phyloP scores from a whole-genome alignment of 2,113 vertebrate genomes.

The Peromyscus californicus region DNA sequence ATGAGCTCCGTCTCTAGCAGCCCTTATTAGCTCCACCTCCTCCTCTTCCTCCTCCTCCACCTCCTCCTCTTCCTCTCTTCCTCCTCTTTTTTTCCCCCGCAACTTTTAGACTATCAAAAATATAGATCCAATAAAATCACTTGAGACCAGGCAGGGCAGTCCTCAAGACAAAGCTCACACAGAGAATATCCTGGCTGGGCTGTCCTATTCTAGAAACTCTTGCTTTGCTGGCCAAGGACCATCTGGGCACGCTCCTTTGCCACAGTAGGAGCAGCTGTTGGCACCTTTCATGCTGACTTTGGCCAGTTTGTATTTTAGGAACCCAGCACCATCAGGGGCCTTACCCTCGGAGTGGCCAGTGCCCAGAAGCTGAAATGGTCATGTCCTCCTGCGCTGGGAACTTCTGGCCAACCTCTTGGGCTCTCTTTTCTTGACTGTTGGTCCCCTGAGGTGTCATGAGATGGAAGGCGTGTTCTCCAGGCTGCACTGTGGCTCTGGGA shows the following conservation, averaged over 20 bases:
- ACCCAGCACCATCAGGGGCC: neutral
- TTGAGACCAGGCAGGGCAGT: neutral
- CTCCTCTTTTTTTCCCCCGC: neutral
- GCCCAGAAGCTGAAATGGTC: neutral
- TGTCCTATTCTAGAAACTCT: neutral
- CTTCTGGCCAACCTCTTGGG: neutral
- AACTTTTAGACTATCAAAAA: neutral
- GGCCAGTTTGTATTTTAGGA: constrained; percentile 63
- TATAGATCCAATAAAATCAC: neutral
- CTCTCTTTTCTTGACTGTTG: neutral
- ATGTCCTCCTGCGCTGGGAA: neutral
- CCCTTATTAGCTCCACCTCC: neutral
- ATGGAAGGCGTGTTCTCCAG: neutral
- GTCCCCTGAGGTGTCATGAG: neutral
- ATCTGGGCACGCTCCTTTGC: neutral
- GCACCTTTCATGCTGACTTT: constrained; percentile 13
- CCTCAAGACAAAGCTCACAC: neutral
- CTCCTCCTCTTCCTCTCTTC: neutral
- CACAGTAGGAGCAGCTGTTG: constrained; percentile 21
- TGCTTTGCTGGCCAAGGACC: neutral
- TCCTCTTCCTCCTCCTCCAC: accelerated
- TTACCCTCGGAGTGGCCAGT: neutral
- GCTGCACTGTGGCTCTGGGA: neutral
- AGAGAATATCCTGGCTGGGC: neutral
- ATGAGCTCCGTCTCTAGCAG: neutral